Evolutionary conservation across 2,797 vertebrate genomes (phyloP).

Genomic region (Perodicticus potto): DNA sequence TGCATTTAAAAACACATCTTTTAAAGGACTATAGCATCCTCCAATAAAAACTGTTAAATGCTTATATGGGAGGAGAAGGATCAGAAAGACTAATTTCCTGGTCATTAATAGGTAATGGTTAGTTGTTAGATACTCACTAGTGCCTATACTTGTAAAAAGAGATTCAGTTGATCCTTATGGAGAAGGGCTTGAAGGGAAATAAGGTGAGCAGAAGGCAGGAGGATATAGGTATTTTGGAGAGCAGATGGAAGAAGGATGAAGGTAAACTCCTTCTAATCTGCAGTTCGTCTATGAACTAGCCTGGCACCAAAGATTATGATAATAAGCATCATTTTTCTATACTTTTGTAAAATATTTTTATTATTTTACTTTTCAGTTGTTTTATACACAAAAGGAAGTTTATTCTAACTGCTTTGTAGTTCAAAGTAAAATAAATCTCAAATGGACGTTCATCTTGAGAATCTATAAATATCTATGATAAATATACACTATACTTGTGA

Average conservation of each 20-base stretch:
- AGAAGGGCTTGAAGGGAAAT: not conserved
- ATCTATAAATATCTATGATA: slow-evolving; percentile 5
- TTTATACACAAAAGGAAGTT: not conserved
- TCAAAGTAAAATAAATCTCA: slow-evolving; percentile 24
- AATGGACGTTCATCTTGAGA: slow-evolving; percentile 30
- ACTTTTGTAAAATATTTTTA: not conserved
- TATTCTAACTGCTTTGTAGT: slow-evolving; percentile 20
- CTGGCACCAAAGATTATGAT: slow-evolving; percentile 33
- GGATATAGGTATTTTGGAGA: not conserved
- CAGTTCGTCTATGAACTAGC: not conserved
- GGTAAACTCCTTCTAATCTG: not conserved
- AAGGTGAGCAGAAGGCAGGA: not conserved
- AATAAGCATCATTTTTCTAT: slow-evolving; percentile 3
- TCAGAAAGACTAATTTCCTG: slow-evolving; percentile 3
- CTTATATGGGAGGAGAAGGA: not conserved
- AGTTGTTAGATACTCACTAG: not conserved
- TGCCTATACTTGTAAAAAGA: not conserved
- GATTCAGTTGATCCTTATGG: not conserved
- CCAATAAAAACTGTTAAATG: slow-evolving; percentile 29
- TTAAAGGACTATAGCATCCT: not conserved
- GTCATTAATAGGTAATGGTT: not conserved
- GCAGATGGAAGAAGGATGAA: not conserved
- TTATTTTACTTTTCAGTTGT: slow-evolving; percentile 53
- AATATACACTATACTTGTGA: not conserved
- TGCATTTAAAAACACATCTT: slow-evolving; percentile 43